Evolutionary conservation across 2,797 vertebrate genomes (phyloP), one percentile per base, ranked within the genome.

Genomic region (Octomys mimax): DNA sequence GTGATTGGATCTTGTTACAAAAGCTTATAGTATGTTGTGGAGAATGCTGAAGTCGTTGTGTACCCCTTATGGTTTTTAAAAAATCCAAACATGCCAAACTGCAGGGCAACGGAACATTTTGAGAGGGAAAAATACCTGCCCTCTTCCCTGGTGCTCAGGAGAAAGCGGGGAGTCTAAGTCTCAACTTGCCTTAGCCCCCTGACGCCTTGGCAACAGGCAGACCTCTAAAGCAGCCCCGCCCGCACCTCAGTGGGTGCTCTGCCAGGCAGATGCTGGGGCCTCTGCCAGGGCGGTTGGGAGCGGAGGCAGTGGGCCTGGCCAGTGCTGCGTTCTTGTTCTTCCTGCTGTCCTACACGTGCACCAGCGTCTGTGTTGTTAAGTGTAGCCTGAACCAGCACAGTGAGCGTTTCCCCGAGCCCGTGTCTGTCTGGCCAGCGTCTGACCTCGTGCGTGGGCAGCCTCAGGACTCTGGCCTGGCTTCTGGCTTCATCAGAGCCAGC

Each of bases 11-110:
- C 64, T 80, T 49, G 19, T 93, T 79, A 68, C 75, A 79, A 92
- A 96, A 92, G n/a, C 7, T 77, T 42, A 31, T 5, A 36, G 33
- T 61, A 10, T 49, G 36, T 71, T 12, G 6, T 42, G 79, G 62
- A n/a, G 33, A 91, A 77, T 9, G 31, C 14, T 64, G 36, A 49
- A 86, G n/a, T 71, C 75, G 59, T 21, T 91, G 2, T 42, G 24
- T 87, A 21, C 8, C 28, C 80, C 82, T 95, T 66, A 46, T 59
- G 42, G n/a, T 68, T 97, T 95, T 91, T 92, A 12, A 95, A 81
- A 95, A 91, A 36, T 91, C 91, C 57, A 94, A 84, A 96, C 80
- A 84, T 26, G 18, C 26, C n/a, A 59, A 89, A 89, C 21, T 89
- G 39, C 61, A 59, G 4, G 57, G 59, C 62, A 94, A 95, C 9